These are phyloP conservation scores for Sesia apiformis DNA, from an alignment of 2,888 invertebrate species.

Conservation along the genomic window DNA sequence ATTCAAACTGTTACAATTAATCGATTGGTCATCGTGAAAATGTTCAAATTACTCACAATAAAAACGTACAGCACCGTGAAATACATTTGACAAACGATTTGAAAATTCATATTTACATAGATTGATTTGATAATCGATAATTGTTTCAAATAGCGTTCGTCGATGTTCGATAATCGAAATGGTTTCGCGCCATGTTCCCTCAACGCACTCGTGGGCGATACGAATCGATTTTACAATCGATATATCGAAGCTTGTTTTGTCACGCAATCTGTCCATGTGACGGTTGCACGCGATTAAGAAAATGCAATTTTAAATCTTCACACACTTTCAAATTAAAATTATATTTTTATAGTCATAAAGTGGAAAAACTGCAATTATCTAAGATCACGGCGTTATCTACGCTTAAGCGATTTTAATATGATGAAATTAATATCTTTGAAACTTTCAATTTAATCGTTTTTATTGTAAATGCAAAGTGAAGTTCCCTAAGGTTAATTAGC, in stretches of 20 bases:
- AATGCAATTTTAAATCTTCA: conserved; percentile 10
- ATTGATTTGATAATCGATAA: conserved; percentile 51
- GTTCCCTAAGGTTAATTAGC: no score
- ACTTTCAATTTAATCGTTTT: no score
- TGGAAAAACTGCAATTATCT: no score
- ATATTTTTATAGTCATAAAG: background rate
- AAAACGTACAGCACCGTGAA: conserved; percentile 50
- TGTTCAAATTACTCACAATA: conserved; percentile 47
- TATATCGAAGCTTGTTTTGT: conserved; percentile 36
- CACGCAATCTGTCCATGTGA: conserved; percentile 36
- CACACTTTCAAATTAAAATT: conserved; percentile 5
- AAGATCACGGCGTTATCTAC: no score
- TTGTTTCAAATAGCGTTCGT: conserved; percentile 43
- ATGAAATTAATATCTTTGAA: no score
- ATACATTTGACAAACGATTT: conserved; percentile 18
- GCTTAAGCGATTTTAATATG: no score
- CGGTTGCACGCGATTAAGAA: conserved; percentile 13
- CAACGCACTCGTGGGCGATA: conserved; percentile 40
- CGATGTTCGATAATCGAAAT: conserved; percentile 20
- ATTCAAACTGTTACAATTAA: conserved; percentile 48
- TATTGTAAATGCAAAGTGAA: no score
- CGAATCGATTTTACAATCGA: conserved; percentile 49
- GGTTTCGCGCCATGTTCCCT: conserved; percentile 25
- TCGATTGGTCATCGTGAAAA: conserved; percentile 63
- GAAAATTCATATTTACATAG: background rate